Conservation (phyloP, 2,888 invertebrate genomes). For the Tetragonula carbonaria region DNA sequence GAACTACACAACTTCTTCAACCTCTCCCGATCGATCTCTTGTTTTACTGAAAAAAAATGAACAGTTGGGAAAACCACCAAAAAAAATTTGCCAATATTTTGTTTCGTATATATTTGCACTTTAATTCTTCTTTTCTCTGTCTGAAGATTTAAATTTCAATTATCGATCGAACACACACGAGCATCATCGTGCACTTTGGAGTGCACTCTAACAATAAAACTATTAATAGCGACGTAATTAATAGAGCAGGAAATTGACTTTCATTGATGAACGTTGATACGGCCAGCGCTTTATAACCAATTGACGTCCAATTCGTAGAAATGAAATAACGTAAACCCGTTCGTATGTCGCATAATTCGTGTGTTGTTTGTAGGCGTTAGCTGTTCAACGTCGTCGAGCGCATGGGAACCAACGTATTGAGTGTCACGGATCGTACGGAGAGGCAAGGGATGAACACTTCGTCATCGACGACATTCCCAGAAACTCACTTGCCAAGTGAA, state of each 20-base stretch:
- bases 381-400: not conserved
- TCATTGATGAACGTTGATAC: not conserved
- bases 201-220: not conserved
- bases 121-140: no score
- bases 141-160: no score
- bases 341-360: not conserved
- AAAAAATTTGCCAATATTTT: no score
- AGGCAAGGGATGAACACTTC: not conserved
- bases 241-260: not conserved
- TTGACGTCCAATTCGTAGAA: slow-evolving; percentile 6
- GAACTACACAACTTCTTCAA: no score
- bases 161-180: no score
- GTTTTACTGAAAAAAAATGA: no score
- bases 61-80: no score
- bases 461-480: not conserved
- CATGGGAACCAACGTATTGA: not conserved
- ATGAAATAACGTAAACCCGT: not conserved
- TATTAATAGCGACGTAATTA: not conserved
- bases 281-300: not conserved
- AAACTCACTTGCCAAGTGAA: not conserved
- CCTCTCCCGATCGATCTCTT: no score
- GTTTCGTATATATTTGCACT: no score
- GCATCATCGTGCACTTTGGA: not conserved
- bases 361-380: not conserved
- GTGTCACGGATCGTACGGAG: not conserved